Conservation (phyloP, 2,888 invertebrate genomes). For the Ichneumon xanthorius region DNA sequence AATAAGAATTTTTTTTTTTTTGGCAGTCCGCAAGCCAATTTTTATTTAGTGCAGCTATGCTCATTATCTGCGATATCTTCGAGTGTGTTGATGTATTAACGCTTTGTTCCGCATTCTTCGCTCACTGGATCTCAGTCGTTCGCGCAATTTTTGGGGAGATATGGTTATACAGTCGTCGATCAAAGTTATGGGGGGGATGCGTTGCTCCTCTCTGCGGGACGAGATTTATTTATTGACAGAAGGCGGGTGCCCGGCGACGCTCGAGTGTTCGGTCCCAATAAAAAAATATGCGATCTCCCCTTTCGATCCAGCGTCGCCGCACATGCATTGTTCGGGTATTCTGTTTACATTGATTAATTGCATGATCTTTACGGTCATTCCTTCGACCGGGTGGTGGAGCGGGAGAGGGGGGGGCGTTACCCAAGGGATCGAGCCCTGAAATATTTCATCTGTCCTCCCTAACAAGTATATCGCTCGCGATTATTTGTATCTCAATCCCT, state of each 20-base stretch:
- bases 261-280: constrained; percentile 74
- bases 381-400: neutral
- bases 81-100: neutral
- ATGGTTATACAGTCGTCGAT: constrained; percentile 40
- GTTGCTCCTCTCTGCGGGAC: constrained; percentile 71
- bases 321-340: constrained; percentile 72
- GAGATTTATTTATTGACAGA: constrained; percentile 80
- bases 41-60: too few species aligned
- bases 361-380: constrained; percentile 74
- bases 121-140: constrained; percentile 16
- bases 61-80: too few species aligned
- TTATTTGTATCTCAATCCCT: constrained; percentile 55
- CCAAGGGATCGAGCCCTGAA: constrained; percentile 60
- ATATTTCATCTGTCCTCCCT: constrained; percentile 65
- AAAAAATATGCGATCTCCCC: constrained; percentile 65
- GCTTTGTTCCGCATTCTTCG: constrained; percentile 52
- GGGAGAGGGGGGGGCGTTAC: constrained; percentile 58
- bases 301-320: constrained; percentile 18
- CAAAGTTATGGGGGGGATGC: constrained; percentile 46
- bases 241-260: constrained; percentile 69
- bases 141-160: constrained; percentile 46
- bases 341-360: constrained; percentile 80
- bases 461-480: constrained; percentile 52
- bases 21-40: too few species aligned
- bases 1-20: too few species aligned